A percentile compares a stretch with the other conserved stretches of the same genome.
These are phyloP conservation scores for Epinotia ramella DNA, from an alignment of 2,888 invertebrate species.

Conservation along the genomic window DNA sequence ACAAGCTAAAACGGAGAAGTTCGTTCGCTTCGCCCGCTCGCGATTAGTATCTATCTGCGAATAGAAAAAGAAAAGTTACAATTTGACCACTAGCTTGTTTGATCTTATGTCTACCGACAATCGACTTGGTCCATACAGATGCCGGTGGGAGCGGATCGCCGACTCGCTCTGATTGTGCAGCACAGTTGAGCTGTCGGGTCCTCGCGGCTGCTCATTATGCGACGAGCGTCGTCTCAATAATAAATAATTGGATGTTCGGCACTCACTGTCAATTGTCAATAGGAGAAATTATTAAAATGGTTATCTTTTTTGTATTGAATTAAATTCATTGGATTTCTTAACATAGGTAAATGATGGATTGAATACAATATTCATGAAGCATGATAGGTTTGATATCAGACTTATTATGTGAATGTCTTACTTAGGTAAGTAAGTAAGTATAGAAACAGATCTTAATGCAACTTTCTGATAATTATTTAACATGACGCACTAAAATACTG, in stretches of 20 bases:
- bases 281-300: conserved; percentile 43
- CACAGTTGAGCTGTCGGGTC: conserved; percentile 68
- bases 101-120: not conserved
- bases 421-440: not conserved
- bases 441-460: not conserved
- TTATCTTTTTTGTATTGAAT: conserved; percentile 40
- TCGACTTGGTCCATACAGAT: not conserved
- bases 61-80: not conserved
- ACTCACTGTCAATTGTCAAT: conserved; percentile 44
- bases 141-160: conserved; percentile 15
- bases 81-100: not conserved
- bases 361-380: not conserved
- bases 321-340: conserved; percentile 25
- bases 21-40: too few relatives aligned
- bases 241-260: conserved; percentile 45
- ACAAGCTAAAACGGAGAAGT: too few relatives aligned
- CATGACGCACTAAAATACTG: not conserved
- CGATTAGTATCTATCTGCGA: not conserved
- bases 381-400: not conserved
- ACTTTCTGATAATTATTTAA: not conserved
- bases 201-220: conserved; percentile 60
- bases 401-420: not conserved
- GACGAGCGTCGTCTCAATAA: conserved; percentile 53
- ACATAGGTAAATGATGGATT: conserved; percentile 34
- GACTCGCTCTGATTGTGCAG: conserved; percentile 50